Percentiles rank a stretch among this genome's conserved stretches.
Conservation (phyloP, 1,140 invertebrate genomes). For the Drosophila arawakana region DNA sequence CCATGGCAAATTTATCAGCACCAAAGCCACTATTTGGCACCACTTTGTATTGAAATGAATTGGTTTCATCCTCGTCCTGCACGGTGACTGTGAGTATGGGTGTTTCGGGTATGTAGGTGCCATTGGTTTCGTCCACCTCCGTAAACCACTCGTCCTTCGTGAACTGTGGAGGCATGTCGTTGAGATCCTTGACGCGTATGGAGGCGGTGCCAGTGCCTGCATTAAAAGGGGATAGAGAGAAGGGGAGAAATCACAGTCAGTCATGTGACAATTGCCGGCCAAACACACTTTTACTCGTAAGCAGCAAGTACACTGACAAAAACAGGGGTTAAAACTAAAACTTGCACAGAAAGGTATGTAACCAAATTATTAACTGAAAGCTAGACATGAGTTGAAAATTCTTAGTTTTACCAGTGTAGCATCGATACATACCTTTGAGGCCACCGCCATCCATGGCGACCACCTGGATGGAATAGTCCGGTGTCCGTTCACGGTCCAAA, state of each 20-base stretch:
- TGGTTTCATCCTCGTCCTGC: constrained; percentile 88
- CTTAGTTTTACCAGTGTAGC: too few species aligned
- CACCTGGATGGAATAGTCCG: constrained; percentile 89
- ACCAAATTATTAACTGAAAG: too few species aligned
- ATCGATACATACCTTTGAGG: constrained; percentile 85
- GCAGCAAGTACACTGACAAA: too few species aligned
- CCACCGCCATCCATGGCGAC: constrained; percentile 88
- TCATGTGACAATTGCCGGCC: constrained; percentile 2
- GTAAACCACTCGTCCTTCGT: constrained; percentile 89
- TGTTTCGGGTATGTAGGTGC: constrained; percentile 86
- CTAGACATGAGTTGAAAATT: too few species aligned
- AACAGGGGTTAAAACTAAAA: too few species aligned
- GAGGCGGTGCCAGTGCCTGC: constrained; percentile 85
- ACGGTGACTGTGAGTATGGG: constrained; percentile 88
- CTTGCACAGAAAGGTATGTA: too few species aligned
- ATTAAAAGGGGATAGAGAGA: constrained; percentile 24
- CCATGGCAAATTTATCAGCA: constrained; percentile 89
- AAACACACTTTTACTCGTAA: too few species aligned
- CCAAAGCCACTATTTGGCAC: constrained; percentile 87
- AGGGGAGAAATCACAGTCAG: constrained; percentile 7
- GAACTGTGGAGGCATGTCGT: constrained; percentile 88
- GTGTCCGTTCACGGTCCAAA: constrained; percentile 88
- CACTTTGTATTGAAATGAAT: constrained; percentile 86
- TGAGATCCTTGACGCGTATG: constrained; percentile 87
- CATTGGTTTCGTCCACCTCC: constrained; percentile 89